Conservation (phyloP, 2,113 vertebrate genomes). For the Cervus canadensis region DNA sequence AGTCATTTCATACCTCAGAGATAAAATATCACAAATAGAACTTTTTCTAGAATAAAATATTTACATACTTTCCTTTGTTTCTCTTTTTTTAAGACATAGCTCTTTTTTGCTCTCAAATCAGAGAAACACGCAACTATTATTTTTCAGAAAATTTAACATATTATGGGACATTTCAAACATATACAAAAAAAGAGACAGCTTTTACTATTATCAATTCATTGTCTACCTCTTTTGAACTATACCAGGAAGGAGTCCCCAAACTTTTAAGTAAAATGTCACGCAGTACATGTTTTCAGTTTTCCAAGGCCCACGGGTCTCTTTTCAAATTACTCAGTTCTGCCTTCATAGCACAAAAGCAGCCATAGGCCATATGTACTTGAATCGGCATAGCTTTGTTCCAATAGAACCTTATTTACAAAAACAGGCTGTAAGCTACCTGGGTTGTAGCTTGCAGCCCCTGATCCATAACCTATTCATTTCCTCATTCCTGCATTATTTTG, state of each 20-base stretch:
- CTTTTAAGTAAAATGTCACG: too few relatives aligned
- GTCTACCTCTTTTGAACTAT: neutral
- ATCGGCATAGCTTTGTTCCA: neutral
- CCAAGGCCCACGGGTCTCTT: neutral
- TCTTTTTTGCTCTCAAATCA: neutral
- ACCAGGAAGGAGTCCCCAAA: neutral
- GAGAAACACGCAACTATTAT: neutral
- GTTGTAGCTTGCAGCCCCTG: neutral
- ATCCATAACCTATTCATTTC: neutral
- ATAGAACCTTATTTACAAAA: conserved; percentile 24
- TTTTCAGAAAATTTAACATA: neutral
- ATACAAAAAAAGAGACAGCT: neutral
- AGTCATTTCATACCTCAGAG: neutral
- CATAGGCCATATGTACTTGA: neutral
- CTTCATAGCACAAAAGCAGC: neutral
- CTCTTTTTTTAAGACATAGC: neutral
- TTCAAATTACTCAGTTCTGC: neutral
- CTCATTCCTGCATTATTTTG: neutral
- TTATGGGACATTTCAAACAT: neutral
- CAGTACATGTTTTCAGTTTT: neutral
- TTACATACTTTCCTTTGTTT: neutral
- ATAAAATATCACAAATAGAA: neutral
- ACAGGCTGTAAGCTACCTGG: neutral
- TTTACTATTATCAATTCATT: neutral
- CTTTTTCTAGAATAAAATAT: neutral